Percentiles rank a stretch among this genome's conserved stretches.
phyloP scores from a whole-genome alignment of 2,888 invertebrate genomes.

The Morpho deidamia region DNA sequence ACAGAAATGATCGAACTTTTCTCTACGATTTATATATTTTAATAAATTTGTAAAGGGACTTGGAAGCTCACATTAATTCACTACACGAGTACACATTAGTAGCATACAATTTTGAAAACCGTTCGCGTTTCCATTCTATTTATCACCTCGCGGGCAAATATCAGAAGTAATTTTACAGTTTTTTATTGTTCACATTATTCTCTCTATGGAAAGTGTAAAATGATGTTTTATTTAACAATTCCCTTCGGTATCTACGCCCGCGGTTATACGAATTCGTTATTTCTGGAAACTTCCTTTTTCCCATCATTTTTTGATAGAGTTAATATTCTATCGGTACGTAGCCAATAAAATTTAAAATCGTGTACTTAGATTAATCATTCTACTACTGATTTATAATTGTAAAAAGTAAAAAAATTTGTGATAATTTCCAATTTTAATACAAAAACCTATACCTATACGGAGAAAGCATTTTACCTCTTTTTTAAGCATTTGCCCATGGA shows the following conservation, averaged over 20 bases:
- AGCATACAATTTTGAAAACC: neutral
- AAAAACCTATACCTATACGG: no score
- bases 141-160: slow-evolving; percentile 31
- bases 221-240: slow-evolving; percentile 47
- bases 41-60: no score
- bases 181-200: slow-evolving; percentile 34
- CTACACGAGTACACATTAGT: no score
- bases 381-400: no score
- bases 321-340: neutral
- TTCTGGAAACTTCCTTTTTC: slow-evolving; percentile 3
- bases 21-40: no score
- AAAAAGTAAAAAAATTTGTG: no score
- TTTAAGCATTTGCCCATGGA: no score
- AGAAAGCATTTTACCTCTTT: no score
- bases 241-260: slow-evolving; percentile 35
- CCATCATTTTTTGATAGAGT: neutral
- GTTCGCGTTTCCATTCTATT: slow-evolving; percentile 30
- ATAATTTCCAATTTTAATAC: no score
- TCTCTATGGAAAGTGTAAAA: slow-evolving; percentile 46
- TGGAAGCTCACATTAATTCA: no score
- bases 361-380: no score
- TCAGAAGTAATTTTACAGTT: slow-evolving; percentile 32
- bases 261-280: neutral
- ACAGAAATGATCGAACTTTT: no score
- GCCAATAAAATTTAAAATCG: neutral